Conservation (phyloP, 2,888 invertebrate genomes). For the Selenia dentaria region DNA sequence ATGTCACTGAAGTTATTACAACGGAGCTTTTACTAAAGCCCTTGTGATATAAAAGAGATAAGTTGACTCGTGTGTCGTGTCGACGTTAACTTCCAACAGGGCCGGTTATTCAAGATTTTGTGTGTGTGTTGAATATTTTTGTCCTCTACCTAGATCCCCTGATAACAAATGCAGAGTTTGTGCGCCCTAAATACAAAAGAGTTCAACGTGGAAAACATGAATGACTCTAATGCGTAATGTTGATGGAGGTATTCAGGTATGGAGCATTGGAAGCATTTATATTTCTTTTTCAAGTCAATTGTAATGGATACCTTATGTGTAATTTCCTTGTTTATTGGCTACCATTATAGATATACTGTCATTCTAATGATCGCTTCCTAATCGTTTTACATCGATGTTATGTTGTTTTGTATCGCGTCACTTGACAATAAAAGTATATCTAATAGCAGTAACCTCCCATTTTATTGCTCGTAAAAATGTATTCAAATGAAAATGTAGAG, state of each 20-base stretch:
- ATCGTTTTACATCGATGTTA: not conserved
- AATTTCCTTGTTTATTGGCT: no score
- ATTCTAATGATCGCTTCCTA: not conserved
- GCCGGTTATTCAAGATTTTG: constrained; percentile 45
- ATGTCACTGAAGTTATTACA: constrained; percentile 21
- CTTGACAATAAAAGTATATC: constrained; percentile 12
- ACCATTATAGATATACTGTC: no score
- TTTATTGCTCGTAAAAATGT: constrained; percentile 28
- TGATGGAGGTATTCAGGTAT: not conserved
- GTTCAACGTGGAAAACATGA: constrained; percentile 14
- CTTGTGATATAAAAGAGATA: constrained; percentile 22
- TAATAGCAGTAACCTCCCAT: constrained; percentile 19
- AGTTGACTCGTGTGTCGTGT: constrained; percentile 11
- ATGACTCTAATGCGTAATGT: constrained; percentile 6
- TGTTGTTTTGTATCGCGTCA: constrained; percentile 1
- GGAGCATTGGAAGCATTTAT: not conserved
- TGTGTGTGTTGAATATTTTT: constrained; percentile 37
- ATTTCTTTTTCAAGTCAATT: not conserved
- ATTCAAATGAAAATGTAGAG: constrained; percentile 18
- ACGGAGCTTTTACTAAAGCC: constrained; percentile 14
- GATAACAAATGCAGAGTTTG: constrained; percentile 14
- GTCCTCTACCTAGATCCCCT: constrained; percentile 20
- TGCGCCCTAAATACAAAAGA: constrained; percentile 18
- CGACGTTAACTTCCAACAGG: constrained; percentile 12
- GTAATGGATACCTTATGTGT: no score